Base-by-base conservation (phyloP, 1,140 invertebrate genomes). In the Euglossa dilemma region DNA sequence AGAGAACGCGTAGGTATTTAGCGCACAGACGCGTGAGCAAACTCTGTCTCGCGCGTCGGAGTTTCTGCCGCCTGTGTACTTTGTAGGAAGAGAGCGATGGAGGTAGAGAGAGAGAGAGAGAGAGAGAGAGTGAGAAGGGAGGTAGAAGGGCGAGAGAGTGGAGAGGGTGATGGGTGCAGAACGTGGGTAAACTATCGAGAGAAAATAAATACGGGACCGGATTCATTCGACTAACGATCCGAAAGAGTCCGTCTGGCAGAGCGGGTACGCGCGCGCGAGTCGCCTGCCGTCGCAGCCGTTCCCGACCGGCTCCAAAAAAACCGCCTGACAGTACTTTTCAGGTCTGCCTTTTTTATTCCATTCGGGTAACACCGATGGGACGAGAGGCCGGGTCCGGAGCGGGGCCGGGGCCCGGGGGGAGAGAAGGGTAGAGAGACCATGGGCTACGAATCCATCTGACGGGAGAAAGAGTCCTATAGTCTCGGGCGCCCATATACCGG, bases 151-250 rank as follows among this genome's bases (percentile, higher is more conserved):
- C 6, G 14, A 56, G 52, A 56, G 52, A 70, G 57, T 18, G 66
- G 25, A 50, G 54, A 28, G 50, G 18, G 75, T 36, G 28, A 45
- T 20, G 25, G 47, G 80, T 20, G 54, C 54, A 52, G 67, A 66
- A 74, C 83, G 78, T 80, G 83, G 77, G 83, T 84, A 84, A 84
- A 84, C 83, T 80, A 80, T 84, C 78, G 78, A 67, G 75, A 86
- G 86, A 87, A 89, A 85, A 87, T 88, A 91, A 89, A 90, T 85
- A 90, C 86, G 86, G 74, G 79, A 85, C 80, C 69, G 89, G 90
- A 91, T 92, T 91, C 87, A 82, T 91, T 88, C 87, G 86, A 80
- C 90, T 92, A 91, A 91, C 81, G 83, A 73, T 75, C 80, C 57
- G 78, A 72, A 87, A 88, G 81, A 84, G 83, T 54, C 56, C 66